phyloP scores from a whole-genome alignment of 2,113 vertebrate species.

The Channa argus region DNA sequence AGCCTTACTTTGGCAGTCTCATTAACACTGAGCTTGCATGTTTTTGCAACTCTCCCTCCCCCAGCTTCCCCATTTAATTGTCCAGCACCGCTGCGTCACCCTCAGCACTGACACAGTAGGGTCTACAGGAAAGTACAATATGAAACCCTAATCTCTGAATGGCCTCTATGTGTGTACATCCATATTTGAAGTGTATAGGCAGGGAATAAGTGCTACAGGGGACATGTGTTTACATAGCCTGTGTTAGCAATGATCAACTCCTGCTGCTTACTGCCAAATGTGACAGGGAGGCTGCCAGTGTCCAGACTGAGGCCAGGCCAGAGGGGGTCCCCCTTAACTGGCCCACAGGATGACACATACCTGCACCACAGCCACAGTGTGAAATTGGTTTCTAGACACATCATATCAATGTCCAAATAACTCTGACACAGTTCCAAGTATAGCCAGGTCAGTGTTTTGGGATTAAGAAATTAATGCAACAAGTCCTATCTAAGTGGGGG shows the following conservation, averaged over 20 bases:
- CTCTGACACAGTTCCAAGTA: not conserved
- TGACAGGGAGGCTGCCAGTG: conserved; percentile 9
- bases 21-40: conserved; percentile 32
- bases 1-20: not conserved
- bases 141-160: conserved; percentile 5
- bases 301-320: not conserved
- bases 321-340: not conserved
- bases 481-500: no score
- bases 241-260: conserved; percentile 24
- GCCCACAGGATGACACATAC: not conserved
- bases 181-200: conserved; percentile 20
- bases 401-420: conserved; percentile 1
- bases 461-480: no score
- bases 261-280: conserved; percentile 24
- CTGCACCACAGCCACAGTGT: not conserved
- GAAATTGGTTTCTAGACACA: conserved; percentile 1
- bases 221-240: conserved; percentile 10
- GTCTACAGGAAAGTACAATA: not conserved
- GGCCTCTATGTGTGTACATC: conserved; percentile 7
- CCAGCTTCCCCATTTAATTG: not conserved
- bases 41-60: conserved; percentile 6
- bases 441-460: no score
- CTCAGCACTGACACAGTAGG: not conserved
- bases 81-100: not conserved
- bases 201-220: conserved; percentile 6